These are phyloP conservation scores for Sebastes steindachneri DNA, from an alignment of 2,797 vertebrate species.

Conservation along the genomic window DNA sequence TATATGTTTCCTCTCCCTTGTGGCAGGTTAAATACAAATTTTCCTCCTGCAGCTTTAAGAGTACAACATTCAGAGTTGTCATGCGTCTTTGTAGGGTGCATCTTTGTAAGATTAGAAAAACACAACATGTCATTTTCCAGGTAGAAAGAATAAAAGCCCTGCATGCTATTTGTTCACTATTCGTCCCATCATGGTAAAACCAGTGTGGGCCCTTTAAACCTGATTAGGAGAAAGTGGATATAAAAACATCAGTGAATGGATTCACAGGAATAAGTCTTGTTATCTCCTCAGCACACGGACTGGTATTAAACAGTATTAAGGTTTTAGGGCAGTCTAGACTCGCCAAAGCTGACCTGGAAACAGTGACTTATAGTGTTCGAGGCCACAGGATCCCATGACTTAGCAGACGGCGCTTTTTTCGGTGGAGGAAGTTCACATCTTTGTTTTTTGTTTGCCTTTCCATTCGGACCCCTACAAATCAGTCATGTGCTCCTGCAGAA, in stretches of 20 bases:
- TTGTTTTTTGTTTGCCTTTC: constrained; percentile 78
- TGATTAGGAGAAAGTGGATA: background rate
- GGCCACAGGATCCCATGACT: constrained; percentile 54
- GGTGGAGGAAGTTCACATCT: constrained; percentile 68
- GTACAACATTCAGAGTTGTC: background rate
- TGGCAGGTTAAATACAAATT: background rate
- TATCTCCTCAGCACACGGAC: background rate
- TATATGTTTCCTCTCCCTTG: background rate
- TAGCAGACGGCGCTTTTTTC: background rate
- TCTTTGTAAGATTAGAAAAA: background rate
- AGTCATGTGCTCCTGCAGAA: constrained; percentile 58
- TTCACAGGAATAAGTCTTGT: background rate
- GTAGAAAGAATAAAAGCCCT: background rate
- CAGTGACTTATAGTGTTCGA: constrained; percentile 22
- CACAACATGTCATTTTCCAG: background rate
- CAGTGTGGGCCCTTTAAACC: background rate
- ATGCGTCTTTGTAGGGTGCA: background rate
- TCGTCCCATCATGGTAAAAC: background rate
- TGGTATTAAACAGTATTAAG: background rate
- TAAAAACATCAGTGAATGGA: background rate
- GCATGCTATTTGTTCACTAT: background rate
- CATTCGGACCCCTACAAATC: constrained; percentile 64
- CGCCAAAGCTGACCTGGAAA: constrained; percentile 31
- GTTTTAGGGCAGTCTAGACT: background rate
- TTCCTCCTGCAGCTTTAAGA: background rate